phyloP scores from a whole-genome alignment of 2,888 invertebrate genomes.

The Scaeva pyrastri region DNA sequence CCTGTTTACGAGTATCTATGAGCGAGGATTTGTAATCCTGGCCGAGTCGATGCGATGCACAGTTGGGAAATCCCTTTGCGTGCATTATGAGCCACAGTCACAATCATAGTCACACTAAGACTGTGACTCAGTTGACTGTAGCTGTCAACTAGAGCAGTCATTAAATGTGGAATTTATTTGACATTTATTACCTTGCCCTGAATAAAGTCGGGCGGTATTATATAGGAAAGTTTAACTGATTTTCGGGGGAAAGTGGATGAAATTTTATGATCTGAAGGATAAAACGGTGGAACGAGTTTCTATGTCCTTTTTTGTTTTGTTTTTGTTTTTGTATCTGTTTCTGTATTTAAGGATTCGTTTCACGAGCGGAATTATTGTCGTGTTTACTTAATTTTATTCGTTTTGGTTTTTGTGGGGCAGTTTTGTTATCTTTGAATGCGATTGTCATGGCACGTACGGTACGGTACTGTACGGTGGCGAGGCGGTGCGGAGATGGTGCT shows the following conservation, averaged over 20 bases:
- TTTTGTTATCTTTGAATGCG: slow-evolving; percentile 63
- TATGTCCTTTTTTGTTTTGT: too few species aligned
- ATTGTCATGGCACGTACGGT: slow-evolving; percentile 64
- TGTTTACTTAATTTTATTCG: slow-evolving; percentile 36
- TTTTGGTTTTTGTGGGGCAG: slow-evolving; percentile 39
- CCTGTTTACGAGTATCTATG: slow-evolving; percentile 11
- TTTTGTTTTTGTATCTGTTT: too few species aligned
- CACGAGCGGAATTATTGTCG: slow-evolving; percentile 46
- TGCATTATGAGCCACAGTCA: not conserved
- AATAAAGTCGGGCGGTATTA: slow-evolving; percentile 27
- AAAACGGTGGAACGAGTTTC: slow-evolving; percentile 42
- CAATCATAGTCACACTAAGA: not conserved
- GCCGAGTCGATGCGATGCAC: slow-evolving; percentile 1
- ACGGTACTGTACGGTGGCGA: not conserved
- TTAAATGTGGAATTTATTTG: slow-evolving; percentile 72
- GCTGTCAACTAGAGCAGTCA: slow-evolving; percentile 56
- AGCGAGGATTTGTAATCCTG: not conserved
- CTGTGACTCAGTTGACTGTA: slow-evolving; percentile 8
- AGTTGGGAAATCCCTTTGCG: slow-evolving; percentile 13
- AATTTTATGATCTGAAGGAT: slow-evolving; percentile 20
- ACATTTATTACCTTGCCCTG: slow-evolving; percentile 50
- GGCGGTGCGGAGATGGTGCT: too few species aligned
- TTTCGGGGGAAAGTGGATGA: slow-evolving; percentile 34
- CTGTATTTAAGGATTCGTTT: slow-evolving; percentile 56
- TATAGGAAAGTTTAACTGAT: slow-evolving; percentile 20